Conservation (phyloP, 2,113 vertebrate species). For the Thermophis baileyi region DNA sequence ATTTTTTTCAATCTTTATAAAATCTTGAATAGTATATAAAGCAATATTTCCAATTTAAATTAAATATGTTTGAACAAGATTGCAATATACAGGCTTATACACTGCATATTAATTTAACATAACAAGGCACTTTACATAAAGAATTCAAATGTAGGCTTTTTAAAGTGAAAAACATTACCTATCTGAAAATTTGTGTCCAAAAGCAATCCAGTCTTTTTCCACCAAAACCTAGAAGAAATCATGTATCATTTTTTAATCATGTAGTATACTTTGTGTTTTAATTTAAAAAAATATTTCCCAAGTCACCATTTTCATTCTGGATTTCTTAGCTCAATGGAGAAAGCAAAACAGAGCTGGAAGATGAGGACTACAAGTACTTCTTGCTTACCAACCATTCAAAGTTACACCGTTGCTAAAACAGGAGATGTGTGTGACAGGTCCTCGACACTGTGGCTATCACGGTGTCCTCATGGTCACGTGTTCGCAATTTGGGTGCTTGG, state of each 20-base stretch:
- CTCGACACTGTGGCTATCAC: neutral
- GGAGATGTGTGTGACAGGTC: neutral
- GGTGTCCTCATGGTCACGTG: neutral
- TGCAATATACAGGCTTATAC: neutral
- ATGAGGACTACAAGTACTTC: neutral
- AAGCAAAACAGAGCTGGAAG: neutral
- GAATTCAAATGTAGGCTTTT: neutral
- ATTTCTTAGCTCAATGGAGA: neutral
- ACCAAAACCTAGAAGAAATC: slow-evolving; percentile 83
- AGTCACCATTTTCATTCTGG: neutral
- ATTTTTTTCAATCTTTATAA: neutral
- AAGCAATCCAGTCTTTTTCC: slow-evolving; percentile 99
- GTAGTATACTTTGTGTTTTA: too few relatives aligned
- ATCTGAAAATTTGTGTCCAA: slow-evolving; percentile 98
- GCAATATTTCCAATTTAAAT: neutral
- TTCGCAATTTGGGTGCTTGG: neutral
- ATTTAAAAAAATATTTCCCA: neutral
- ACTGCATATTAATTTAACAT: neutral
- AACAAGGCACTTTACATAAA: neutral
- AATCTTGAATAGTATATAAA: neutral
- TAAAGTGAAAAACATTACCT: slow-evolving; percentile 72
- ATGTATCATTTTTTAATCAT: neutral
- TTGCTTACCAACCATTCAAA: neutral
- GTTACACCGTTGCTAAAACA: neutral
- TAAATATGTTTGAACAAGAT: neutral